A percentile compares a stretch with the other conserved stretches of the same genome.
Evolutionary conservation across 2,888 invertebrate genomes (phyloP).

Genomic region (Eristalis tenax): DNA sequence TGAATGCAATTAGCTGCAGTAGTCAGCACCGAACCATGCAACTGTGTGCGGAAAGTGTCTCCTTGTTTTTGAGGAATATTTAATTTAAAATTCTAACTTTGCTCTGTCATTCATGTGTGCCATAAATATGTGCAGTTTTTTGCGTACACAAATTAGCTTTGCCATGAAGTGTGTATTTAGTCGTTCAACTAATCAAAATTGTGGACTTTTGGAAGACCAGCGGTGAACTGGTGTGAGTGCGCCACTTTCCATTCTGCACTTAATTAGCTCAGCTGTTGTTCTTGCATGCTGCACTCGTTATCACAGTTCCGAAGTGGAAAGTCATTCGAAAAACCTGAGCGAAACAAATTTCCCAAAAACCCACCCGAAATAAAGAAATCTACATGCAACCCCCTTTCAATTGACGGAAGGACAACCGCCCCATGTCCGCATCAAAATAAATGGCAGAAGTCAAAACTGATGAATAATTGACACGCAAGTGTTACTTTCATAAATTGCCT

Average conservation of each 20-base stretch:
- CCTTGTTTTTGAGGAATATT: slow-evolving; percentile 52
- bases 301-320: not conserved
- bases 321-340: not conserved
- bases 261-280: not conserved
- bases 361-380: not conserved
- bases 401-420: not conserved
- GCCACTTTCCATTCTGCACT: not conserved
- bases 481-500: slow-evolving; percentile 50
- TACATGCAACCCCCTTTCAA: not conserved
- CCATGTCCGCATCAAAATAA: slow-evolving; percentile 16
- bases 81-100: slow-evolving; percentile 57
- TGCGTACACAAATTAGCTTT: not conserved
- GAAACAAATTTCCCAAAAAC: not conserved
- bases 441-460: slow-evolving; percentile 52
- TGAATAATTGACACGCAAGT: slow-evolving; percentile 69
- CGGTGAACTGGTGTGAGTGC: not conserved
- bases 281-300: too few species aligned
- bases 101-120: slow-evolving; percentile 20
- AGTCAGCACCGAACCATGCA: slow-evolving; percentile 21
- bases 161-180: slow-evolving; percentile 26
- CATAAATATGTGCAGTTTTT: not conserved
- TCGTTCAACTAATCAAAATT: slow-evolving; percentile 62
- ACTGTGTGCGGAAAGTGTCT: slow-evolving; percentile 20
- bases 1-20: slow-evolving; percentile 68
- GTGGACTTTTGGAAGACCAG: slow-evolving; percentile 1